A percentile compares a stretch with the other conserved stretches of the same genome.
phyloP scores from a whole-genome alignment of 2,113 vertebrate genomes.

The Anthoscopus minutus region DNA sequence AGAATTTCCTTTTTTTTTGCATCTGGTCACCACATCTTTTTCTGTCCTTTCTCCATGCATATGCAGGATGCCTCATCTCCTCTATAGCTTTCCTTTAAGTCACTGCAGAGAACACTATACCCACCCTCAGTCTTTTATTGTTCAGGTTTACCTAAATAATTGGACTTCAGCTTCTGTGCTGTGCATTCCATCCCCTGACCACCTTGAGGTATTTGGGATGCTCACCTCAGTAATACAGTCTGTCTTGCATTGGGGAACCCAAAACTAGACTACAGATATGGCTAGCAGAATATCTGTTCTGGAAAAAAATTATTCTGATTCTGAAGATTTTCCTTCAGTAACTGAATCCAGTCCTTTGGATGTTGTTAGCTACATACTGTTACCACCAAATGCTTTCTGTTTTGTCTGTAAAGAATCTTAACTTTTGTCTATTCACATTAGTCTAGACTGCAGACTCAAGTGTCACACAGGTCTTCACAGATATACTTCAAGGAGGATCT shows the following conservation, averaged over 20 bases:
- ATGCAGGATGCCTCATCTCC: accelerated
- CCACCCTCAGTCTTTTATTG: neutral
- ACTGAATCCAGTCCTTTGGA: neutral
- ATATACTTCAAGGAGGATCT: neutral
- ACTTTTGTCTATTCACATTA: neutral
- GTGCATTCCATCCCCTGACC: accelerated
- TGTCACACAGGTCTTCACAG: neutral
- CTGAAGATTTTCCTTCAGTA: neutral
- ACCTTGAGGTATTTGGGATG: neutral
- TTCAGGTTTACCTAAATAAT: neutral
- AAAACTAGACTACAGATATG: neutral
- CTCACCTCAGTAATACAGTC: neutral
- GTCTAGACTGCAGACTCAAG: neutral
- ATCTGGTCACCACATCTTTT: neutral
- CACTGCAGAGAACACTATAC: neutral
- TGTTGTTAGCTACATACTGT: neutral
- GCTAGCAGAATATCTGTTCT: neutral
- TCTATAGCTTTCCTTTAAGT: neutral
- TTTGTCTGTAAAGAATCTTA: neutral
- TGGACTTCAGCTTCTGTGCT: neutral
- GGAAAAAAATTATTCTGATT: neutral
- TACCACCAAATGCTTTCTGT: accelerated
- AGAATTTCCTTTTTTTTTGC: neutral
- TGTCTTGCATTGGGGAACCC: neutral
- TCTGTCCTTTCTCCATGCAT: neutral